These are phyloP conservation scores for Dasypus novemcinctus DNA, from an alignment of 2,113 vertebrate species.

Conservation along the genomic window DNA sequence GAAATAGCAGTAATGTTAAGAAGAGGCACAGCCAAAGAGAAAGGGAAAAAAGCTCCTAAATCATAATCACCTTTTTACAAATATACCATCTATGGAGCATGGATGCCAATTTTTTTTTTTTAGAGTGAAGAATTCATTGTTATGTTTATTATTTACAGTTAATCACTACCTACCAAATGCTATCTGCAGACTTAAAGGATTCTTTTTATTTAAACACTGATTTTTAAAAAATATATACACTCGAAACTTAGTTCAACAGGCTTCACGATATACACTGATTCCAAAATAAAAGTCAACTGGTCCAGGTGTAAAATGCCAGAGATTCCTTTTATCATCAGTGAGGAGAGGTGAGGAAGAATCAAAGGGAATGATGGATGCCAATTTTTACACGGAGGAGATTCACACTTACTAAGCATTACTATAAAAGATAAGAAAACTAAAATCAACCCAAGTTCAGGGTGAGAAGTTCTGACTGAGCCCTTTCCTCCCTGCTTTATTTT, in stretches of 20 bases:
- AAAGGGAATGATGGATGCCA: not conserved
- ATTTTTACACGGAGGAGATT: not conserved
- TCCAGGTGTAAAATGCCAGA: constrained; percentile 86
- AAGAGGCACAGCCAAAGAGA: constrained; percentile 30
- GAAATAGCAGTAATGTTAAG: constrained; percentile 49
- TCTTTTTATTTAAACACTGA: constrained; percentile 89
- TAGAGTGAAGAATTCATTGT: constrained; percentile 86
- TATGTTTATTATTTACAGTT: constrained; percentile 91
- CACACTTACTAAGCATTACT: not conserved
- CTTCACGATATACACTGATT: constrained; percentile 90
- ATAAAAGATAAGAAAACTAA: not conserved
- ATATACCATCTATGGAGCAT: not conserved
- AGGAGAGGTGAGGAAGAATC: constrained; percentile 69
- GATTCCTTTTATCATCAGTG: constrained; percentile 80
- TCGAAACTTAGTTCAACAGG: constrained; percentile 89
- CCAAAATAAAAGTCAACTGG: constrained; percentile 89
- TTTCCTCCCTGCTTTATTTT: not conserved
- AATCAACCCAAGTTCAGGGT: not conserved
- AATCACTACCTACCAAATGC: constrained; percentile 90
- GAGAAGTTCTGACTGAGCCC: not conserved
- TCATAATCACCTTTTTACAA: constrained; percentile 54
- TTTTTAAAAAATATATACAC: constrained; percentile 88
- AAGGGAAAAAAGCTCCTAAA: not conserved
- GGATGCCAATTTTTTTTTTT: not conserved
- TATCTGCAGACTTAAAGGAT: constrained; percentile 87